phyloP scores from a whole-genome alignment of 2,113 vertebrate species.

The Cyphomyrus plagiostoma region DNA sequence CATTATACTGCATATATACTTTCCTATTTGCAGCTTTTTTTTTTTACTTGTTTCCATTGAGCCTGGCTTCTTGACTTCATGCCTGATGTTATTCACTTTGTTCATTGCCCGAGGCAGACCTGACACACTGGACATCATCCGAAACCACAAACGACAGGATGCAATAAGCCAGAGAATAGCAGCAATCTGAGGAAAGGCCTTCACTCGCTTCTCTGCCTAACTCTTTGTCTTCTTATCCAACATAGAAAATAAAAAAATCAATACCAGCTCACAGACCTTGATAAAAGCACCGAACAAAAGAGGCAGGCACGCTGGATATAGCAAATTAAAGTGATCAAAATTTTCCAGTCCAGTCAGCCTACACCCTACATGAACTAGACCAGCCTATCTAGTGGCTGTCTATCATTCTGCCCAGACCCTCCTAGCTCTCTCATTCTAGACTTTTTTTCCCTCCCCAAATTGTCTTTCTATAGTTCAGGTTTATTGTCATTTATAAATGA shows the following conservation, averaged over 20 bases:
- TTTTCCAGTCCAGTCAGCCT: slow-evolving; percentile 76
- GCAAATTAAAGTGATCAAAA: slow-evolving; percentile 98
- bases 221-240: slow-evolving; percentile 93
- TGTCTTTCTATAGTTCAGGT: slow-evolving; percentile 28
- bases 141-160: slow-evolving; percentile 85
- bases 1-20: not conserved
- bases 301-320: slow-evolving; percentile 71
- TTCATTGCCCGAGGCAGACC: slow-evolving; percentile 73
- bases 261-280: slow-evolving; percentile 87
- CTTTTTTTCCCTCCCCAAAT: slow-evolving; percentile 31
- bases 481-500: not conserved
- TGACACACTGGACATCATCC: slow-evolving; percentile 81
- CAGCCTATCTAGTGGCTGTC: slow-evolving; percentile 75
- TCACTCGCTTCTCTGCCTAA: slow-evolving; percentile 80
- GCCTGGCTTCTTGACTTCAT: slow-evolving; percentile 45
- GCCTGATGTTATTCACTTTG: slow-evolving; percentile 71
- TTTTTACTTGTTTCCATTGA: slow-evolving; percentile 19
- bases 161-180: slow-evolving; percentile 86
- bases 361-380: slow-evolving; percentile 75
- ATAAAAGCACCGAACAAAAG: slow-evolving; percentile 77
- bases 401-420: slow-evolving; percentile 58
- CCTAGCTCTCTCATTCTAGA: slow-evolving; percentile 64
- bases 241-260: slow-evolving; percentile 97
- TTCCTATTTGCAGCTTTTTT: not conserved
- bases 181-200: slow-evolving; percentile 87